A percentile compares a stretch with the other conserved stretches of the same genome.
phyloP scores from a whole-genome alignment of 2,113 vertebrate species.

The Cynopterus brachyotis region DNA sequence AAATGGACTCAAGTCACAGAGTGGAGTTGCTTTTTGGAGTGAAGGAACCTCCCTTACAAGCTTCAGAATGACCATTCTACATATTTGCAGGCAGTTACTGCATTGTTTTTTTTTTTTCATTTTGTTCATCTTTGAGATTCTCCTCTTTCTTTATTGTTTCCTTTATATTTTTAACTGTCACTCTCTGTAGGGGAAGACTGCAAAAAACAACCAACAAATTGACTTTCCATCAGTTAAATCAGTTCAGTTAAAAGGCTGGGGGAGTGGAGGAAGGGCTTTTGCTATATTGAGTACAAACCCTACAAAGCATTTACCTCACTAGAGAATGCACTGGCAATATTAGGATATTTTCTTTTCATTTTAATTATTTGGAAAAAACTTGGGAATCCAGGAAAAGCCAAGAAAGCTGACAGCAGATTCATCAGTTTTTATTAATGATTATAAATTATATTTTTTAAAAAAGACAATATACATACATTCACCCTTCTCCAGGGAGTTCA shows the following conservation, averaged over 20 bases:
- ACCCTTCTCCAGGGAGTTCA: background rate
- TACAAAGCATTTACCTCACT: background rate
- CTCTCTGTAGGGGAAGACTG: background rate
- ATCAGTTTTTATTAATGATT: constrained; percentile 35
- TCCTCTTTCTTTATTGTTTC: background rate
- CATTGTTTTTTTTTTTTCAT: background rate
- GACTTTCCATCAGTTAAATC: background rate
- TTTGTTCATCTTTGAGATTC: background rate
- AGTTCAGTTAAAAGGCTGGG: background rate
- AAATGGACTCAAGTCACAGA: background rate
- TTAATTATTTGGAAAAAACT: constrained; percentile 3
- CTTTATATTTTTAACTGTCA: background rate
- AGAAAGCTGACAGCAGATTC: background rate
- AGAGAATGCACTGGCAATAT: background rate
- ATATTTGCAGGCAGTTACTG: background rate
- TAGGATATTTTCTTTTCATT: background rate
- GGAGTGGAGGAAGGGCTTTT: background rate
- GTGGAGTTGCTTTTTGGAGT: background rate
- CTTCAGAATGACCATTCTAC: background rate
- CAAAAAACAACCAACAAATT: background rate
- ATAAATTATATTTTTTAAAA: constrained; percentile 34
- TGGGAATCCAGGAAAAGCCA: background rate
- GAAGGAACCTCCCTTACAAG: background rate
- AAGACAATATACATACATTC: background rate
- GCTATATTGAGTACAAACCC: background rate